Evolutionary conservation across 2,888 invertebrate genomes (phyloP).

Genomic region (Drosophila siamana): DNA sequence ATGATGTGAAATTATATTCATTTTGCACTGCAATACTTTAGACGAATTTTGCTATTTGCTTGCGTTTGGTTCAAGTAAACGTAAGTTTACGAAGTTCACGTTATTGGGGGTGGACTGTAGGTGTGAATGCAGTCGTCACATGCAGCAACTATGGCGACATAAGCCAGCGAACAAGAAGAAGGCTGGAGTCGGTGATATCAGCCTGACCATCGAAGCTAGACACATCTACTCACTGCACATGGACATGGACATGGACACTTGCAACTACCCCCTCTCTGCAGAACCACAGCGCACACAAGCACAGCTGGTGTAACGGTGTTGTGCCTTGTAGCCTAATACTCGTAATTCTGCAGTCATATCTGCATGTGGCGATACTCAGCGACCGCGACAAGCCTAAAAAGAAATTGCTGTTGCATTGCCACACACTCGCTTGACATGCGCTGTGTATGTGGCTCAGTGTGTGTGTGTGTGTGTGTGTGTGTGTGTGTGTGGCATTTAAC

Average conservation of each 20-base stretch:
- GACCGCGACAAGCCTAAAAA: slow-evolving; percentile 77
- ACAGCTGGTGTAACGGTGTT: slow-evolving; percentile 17
- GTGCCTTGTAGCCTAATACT: slow-evolving; percentile 55
- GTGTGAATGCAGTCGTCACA: too few species aligned
- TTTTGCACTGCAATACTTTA: too few species aligned
- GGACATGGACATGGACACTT: too few species aligned
- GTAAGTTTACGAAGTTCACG: too few species aligned
- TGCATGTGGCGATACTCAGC: slow-evolving; percentile 56
- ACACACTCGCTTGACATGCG: slow-evolving; percentile 64
- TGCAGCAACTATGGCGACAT: neutral
- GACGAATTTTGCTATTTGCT: too few species aligned
- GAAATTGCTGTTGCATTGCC: slow-evolving; percentile 68
- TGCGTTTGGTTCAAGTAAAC: too few species aligned
- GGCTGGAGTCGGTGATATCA: slow-evolving; percentile 31
- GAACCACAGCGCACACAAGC: too few species aligned
- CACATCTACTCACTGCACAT: neutral
- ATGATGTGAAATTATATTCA: too few species aligned
- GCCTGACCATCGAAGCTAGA: slow-evolving; percentile 30
- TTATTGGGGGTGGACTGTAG: too few species aligned
- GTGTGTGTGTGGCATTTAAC: slow-evolving; percentile 78
- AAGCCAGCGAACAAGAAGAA: too few species aligned
- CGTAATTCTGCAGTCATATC: slow-evolving; percentile 71
- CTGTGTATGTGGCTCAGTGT: slow-evolving; percentile 13
- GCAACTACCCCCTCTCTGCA: too few species aligned
- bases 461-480: slow-evolving; percentile 4